Conservation (phyloP, 2,113 vertebrate species). For the Periophthalmodon schlosseri region DNA sequence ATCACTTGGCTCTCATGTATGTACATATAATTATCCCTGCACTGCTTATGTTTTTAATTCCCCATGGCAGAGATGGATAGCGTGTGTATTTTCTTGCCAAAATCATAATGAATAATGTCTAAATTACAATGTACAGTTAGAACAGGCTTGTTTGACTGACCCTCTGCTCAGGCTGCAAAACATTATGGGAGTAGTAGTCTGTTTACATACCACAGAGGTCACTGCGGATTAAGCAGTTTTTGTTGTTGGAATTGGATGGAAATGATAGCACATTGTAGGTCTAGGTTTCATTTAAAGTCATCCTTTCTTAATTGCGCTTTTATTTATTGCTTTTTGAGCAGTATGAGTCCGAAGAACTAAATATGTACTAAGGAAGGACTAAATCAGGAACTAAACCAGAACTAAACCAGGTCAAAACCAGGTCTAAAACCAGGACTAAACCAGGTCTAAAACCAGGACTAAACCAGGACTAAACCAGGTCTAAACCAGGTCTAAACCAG, state of each 20-base stretch:
- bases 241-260: no score
- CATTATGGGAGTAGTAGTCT: slow-evolving; percentile 30
- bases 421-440: no score
- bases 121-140: neutral
- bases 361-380: no score
- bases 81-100: neutral
- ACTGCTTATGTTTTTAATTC: neutral
- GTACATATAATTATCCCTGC: neutral
- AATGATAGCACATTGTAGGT: no score
- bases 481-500: no score
- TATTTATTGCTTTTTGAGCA: no score
- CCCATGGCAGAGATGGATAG: neutral
- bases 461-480: no score
- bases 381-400: neutral
- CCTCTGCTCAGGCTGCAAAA: slow-evolving; percentile 32
- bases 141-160: neutral
- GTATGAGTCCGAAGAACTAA: no score
- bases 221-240: neutral
- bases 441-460: no score
- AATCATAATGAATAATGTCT: neutral
- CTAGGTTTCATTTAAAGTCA: no score
- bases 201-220: neutral
- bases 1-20: neutral
- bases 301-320: no score
- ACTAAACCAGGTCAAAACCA: no score